Conservation (phyloP, 64 coral and sea anemone genomes). For the Pocillopora verrucosa region DNA sequence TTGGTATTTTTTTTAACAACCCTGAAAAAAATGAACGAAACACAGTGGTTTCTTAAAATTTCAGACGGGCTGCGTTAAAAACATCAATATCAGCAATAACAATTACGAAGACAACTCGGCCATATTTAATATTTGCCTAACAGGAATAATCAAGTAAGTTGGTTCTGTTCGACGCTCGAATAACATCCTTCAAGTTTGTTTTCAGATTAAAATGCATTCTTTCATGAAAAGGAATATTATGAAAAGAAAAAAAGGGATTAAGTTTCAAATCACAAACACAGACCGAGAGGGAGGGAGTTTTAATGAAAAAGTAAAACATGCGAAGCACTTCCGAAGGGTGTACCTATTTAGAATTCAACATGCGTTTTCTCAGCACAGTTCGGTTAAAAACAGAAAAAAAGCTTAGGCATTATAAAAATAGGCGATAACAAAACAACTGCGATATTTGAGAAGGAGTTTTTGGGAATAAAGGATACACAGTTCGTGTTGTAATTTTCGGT, state of each 20-base stretch:
- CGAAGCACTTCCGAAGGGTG: slow-evolving; percentile 10
- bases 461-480: background rate
- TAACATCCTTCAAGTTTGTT: background rate
- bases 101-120: background rate
- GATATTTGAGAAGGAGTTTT: background rate
- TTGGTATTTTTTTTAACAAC: no score
- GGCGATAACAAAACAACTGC: background rate
- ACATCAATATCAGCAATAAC: no score
- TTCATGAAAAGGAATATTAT: background rate
- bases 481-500: background rate
- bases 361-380: background rate
- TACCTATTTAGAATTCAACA: background rate
- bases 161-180: background rate
- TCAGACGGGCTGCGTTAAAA: no score
- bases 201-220: background rate
- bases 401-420: background rate
- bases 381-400: background rate
- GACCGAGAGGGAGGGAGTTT: background rate
- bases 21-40: no score
- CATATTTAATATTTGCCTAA: slow-evolving; percentile 17
- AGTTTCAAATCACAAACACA: background rate
- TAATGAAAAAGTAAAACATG: slow-evolving; percentile 20
- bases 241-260: background rate
- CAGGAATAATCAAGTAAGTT: background rate
- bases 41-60: no score